A percentile compares a stretch with the other conserved stretches of the same genome.
These are phyloP conservation scores for Ceryle rudis DNA, from an alignment of 2,797 vertebrate genomes.

Conservation along the genomic window DNA sequence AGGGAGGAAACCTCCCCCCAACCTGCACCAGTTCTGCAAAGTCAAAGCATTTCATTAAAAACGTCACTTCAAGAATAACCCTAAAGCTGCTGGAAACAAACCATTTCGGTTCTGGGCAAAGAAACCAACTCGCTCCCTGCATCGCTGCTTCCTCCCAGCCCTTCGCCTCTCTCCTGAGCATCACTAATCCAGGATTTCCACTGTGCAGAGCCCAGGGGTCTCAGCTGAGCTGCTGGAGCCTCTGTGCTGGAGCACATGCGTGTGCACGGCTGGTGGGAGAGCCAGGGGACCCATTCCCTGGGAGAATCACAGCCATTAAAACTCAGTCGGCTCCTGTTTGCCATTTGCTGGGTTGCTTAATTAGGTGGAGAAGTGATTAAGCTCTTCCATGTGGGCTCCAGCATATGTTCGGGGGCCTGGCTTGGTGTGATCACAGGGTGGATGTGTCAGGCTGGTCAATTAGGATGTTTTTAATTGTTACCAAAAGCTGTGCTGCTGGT, in stretches of 20 bases:
- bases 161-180: neutral
- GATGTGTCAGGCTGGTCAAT: neutral
- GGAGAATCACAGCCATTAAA: slow-evolving; percentile 15
- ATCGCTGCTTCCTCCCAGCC: neutral
- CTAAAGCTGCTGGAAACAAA: neutral
- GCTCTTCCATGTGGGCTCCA: neutral
- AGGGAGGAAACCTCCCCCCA: neutral
- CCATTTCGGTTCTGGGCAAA: neutral
- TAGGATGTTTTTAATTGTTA: neutral
- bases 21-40: neutral
- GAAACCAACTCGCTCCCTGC: accelerated
- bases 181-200: neutral
- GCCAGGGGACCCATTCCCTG: neutral
- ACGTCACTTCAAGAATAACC: neutral
- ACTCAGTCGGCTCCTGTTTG: neutral
- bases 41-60: neutral
- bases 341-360: slow-evolving; percentile 23
- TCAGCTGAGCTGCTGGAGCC: neutral
- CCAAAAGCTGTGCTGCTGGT: neutral
- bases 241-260: accelerated
- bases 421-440: neutral
- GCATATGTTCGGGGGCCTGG: neutral
- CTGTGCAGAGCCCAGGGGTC: accelerated
- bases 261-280: accelerated
- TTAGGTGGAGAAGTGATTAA: neutral